Evolutionary conservation across 1,140 invertebrate species (phyloP).

Genomic region (Lanistes nyassanus): DNA sequence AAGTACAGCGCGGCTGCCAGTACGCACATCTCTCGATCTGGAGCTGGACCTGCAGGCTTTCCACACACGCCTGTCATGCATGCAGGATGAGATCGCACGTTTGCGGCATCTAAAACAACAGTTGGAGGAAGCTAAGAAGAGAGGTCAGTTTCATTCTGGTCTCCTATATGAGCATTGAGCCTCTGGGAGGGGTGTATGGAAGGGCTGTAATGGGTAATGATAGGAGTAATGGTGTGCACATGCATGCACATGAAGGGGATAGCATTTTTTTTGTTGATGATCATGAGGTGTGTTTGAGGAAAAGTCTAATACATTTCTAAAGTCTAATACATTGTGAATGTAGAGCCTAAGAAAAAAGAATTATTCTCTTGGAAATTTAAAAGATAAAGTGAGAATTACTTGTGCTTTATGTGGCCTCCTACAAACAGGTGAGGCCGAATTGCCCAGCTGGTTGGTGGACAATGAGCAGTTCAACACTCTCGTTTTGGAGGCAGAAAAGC

Average conservation of each 20-base stretch:
- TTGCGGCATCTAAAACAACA: slow-evolving; percentile 80
- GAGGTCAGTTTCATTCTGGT: slow-evolving; percentile 39
- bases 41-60: slow-evolving; percentile 90
- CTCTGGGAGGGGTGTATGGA: too few relatives aligned
- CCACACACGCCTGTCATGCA: slow-evolving; percentile 81
- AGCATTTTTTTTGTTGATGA: too few relatives aligned
- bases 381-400: too few relatives aligned
- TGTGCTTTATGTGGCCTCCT: too few relatives aligned
- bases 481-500: slow-evolving; percentile 67
- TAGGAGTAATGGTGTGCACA: too few relatives aligned
- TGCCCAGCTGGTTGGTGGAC: slow-evolving; percentile 85
- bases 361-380: too few relatives aligned
- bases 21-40: slow-evolving; percentile 89
- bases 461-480: slow-evolving; percentile 86
- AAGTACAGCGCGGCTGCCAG: slow-evolving; percentile 43
- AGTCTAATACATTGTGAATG: too few relatives aligned
- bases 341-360: too few relatives aligned
- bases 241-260: too few relatives aligned
- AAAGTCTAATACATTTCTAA: too few relatives aligned
- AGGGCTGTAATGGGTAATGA: too few relatives aligned
- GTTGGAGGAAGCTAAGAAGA: slow-evolving; percentile 60
- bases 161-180: background rate
- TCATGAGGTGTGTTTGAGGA: too few relatives aligned
- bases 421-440: slow-evolving; percentile 75
- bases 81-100: slow-evolving; percentile 85